Percentiles rank a stretch among this genome's conserved stretches.
These are phyloP conservation scores for Blennius ocellaris DNA, from an alignment of 2,113 vertebrate genomes.

Conservation along the genomic window DNA sequence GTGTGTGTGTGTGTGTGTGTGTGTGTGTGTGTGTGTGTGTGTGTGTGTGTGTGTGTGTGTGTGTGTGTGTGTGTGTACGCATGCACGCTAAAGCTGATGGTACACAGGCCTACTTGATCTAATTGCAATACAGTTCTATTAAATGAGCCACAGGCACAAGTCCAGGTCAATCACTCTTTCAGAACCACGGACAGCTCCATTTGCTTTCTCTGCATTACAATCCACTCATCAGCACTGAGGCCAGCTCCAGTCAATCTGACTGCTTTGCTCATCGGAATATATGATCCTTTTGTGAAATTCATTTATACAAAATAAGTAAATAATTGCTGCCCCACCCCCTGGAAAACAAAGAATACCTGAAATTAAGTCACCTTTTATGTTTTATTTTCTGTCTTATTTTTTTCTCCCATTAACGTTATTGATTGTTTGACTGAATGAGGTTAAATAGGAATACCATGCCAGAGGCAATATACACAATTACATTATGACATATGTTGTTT, in stretches of 20 bases:
- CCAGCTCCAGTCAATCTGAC: conserved; percentile 34
- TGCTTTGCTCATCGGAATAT: background rate
- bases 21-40: background rate
- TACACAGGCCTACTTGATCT: background rate
- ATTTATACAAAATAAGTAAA: conserved; percentile 8
- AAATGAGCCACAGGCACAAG: conserved; percentile 9
- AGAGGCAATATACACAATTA: background rate
- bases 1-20: background rate
- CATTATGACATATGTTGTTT: conserved; percentile 10
- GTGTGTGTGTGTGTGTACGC: background rate
- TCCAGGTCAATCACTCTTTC: conserved; percentile 20
- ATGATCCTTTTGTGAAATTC: background rate
- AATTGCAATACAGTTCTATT: background rate
- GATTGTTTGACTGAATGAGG: conserved; percentile 28
- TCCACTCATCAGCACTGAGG: conserved; percentile 63
- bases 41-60: background rate
- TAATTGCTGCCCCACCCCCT: background rate
- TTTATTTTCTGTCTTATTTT: background rate
- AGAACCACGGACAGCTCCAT: conserved; percentile 66
- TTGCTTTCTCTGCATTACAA: background rate
- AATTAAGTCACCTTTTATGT: background rate
- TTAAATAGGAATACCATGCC: background rate
- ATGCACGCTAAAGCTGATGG: background rate
- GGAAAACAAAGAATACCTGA: background rate
- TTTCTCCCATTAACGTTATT: background rate